A percentile compares a stretch with the other conserved stretches of the same genome.
Conservation (phyloP, 2,888 invertebrate species). For the Melieria picta region DNA sequence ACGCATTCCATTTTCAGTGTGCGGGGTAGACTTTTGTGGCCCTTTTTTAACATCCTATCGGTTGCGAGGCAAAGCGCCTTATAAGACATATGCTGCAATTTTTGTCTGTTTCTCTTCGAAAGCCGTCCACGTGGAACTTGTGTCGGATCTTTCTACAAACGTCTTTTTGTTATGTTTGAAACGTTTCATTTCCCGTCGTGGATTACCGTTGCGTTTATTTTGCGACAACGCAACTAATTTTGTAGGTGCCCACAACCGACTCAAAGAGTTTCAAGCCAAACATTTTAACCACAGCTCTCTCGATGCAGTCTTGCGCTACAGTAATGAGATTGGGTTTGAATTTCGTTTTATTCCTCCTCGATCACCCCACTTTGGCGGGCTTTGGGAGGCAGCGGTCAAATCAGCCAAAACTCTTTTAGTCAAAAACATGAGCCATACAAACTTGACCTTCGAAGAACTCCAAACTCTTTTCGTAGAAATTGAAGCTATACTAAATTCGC, state of each 20-base stretch:
- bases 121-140: conserved; percentile 32
- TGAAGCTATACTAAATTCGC: conserved; percentile 46
- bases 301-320: conserved; percentile 4
- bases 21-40: conserved; percentile 42
- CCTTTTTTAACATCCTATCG: conserved; percentile 19
- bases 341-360: conserved; percentile 40
- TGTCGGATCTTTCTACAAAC: conserved; percentile 23
- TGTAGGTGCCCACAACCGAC: conserved; percentile 33
- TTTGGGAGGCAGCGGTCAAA: conserved; percentile 44
- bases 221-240: conserved; percentile 36
- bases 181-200: conserved; percentile 15
- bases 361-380: conserved; percentile 39
- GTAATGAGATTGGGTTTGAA: conserved; percentile 16
- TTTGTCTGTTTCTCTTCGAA: conserved; percentile 41
- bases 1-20: conserved; percentile 37
- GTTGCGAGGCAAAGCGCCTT: conserved; percentile 26
- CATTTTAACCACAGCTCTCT: conserved; percentile 2
- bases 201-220: conserved; percentile 20
- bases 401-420: conserved; percentile 39
- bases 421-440: conserved; percentile 33
- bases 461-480: conserved; percentile 42
- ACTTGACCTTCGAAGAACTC: conserved; percentile 39
- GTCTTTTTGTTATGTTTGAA: conserved; percentile 29
- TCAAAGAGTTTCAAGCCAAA: conserved; percentile 19
- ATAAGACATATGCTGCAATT: conserved; percentile 40